Conservation (phyloP, 2,113 vertebrate species). For the Speoplatyrhinus poulsoni region DNA sequence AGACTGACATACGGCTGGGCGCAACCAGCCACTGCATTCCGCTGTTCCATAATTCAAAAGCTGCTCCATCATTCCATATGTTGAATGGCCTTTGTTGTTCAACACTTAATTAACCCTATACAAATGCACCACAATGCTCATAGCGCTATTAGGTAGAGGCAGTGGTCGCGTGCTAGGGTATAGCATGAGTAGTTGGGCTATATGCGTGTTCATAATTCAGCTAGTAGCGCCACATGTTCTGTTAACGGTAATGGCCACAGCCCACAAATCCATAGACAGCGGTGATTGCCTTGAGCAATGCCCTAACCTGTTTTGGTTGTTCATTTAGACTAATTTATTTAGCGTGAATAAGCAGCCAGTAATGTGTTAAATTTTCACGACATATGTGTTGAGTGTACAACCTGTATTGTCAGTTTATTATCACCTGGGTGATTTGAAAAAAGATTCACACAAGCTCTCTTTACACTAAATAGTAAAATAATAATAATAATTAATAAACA, state of each 20-base stretch:
- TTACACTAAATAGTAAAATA: too few relatives aligned
- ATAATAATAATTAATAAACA: constrained; percentile 12
- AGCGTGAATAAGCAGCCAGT: constrained; percentile 44
- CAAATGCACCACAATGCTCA: constrained; percentile 23
- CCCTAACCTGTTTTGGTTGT: constrained; percentile 47
- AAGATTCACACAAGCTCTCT: too few relatives aligned
- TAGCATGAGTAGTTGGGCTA: constrained; percentile 41
- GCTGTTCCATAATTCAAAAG: constrained; percentile 74
- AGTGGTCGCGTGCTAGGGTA: constrained; percentile 34
- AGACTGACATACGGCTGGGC: constrained; percentile 69
- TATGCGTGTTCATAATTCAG: constrained; percentile 49
- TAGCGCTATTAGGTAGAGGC: constrained; percentile 17
- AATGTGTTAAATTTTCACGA: constrained; percentile 56
- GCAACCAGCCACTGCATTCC: constrained; percentile 69
- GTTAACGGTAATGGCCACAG: constrained; percentile 28
- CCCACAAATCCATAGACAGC: constrained; percentile 15
- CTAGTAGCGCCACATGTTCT: constrained; percentile 53
- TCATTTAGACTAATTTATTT: constrained; percentile 48
- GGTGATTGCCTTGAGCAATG: constrained; percentile 30
- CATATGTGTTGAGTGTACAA: constrained; percentile 48
- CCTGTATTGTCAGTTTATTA: constrained; percentile 12
- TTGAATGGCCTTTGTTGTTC: constrained; percentile 44
- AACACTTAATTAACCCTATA: constrained; percentile 65
- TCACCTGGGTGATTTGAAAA: too few relatives aligned
- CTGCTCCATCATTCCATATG: constrained; percentile 67